Conservation (phyloP, 1,140 invertebrate genomes). For the Gryon sp. region DNA sequence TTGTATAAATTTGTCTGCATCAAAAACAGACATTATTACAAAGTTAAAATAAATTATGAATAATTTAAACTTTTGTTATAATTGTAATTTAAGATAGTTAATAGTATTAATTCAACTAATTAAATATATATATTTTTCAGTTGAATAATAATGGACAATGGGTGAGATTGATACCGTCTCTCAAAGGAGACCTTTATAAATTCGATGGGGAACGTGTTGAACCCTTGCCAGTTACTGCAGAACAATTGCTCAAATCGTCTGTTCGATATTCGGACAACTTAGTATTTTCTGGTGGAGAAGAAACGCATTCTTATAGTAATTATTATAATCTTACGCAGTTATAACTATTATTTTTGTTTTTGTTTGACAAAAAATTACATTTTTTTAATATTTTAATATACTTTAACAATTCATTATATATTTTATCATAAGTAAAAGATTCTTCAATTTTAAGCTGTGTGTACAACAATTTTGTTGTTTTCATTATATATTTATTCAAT, state of each 20-base stretch:
- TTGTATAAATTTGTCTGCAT: no score
- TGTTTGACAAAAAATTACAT: no score
- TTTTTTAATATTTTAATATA: no score
- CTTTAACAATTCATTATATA: no score
- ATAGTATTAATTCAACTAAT: constrained; percentile 1
- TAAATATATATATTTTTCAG: constrained; percentile 78
- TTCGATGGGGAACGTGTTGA: constrained; percentile 94
- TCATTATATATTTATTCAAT: no score
- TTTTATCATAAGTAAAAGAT: no score
- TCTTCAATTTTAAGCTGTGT: no score
- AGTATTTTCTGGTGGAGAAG: constrained; percentile 90
- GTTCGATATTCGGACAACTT: constrained; percentile 91
- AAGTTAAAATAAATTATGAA: no score
- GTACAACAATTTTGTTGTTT: no score
- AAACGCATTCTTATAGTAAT: constrained; percentile 83
- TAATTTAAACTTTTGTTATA: no score
- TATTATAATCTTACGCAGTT: constrained; percentile 1
- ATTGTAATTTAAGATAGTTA: not conserved
- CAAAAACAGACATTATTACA: no score
- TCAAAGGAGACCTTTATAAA: constrained; percentile 93
- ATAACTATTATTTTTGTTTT: no score
- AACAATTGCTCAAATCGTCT: constrained; percentile 90
- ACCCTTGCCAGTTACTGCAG: constrained; percentile 90
- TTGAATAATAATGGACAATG: constrained; percentile 91
- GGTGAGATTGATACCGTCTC: constrained; percentile 92